Conservation (phyloP, 2,113 vertebrate species). For the Tursiops truncatus region DNA sequence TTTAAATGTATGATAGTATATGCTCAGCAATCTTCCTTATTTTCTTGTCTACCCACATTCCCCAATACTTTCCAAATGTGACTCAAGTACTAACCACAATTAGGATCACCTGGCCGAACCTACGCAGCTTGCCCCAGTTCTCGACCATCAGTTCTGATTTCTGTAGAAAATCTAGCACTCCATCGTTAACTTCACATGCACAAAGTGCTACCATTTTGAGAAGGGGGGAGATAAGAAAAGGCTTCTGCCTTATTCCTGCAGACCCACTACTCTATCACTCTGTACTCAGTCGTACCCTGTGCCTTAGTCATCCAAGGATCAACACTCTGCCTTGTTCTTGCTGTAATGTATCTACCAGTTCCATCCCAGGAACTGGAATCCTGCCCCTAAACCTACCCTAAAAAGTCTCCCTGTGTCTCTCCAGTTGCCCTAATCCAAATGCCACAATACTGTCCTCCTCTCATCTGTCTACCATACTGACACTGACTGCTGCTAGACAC, state of each 20-base stretch:
- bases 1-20: slow-evolving; percentile 33
- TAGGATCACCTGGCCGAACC: neutral
- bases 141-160: slow-evolving; percentile 16
- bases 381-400: neutral
- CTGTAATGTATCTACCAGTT: neutral
- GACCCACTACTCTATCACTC: neutral
- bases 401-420: neutral
- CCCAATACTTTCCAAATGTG: slow-evolving; percentile 23
- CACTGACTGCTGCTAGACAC: neutral
- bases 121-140: neutral
- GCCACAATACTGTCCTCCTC: neutral
- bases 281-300: neutral
- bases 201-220: neutral
- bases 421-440: neutral
- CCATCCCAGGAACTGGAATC: slow-evolving; percentile 12
- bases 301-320: neutral
- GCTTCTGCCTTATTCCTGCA: slow-evolving; percentile 2
- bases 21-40: slow-evolving; percentile 14
- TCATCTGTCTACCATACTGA: neutral
- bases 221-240: neutral
- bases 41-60: slow-evolving; percentile 29
- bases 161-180: slow-evolving; percentile 27
- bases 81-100: neutral
- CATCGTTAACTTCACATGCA: neutral
- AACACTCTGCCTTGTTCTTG: neutral